Base-by-base conservation (phyloP, 1,140 invertebrate genomes). In the Scaptomyza graminum region DNA sequence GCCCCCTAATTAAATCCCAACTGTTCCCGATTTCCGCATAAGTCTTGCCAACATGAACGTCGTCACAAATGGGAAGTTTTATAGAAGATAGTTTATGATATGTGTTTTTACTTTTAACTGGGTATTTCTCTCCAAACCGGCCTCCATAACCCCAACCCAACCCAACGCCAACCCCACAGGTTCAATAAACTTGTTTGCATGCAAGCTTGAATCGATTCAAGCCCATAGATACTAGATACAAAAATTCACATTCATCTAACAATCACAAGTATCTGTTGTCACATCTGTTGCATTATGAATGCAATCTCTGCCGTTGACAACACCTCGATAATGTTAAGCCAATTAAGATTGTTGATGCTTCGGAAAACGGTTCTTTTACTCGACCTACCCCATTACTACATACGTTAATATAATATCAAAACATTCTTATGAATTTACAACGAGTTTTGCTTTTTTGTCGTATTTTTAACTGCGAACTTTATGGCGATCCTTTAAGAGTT, bases 181-280 rank as follows among this genome's bases (percentile, higher is more conserved):
- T 84, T 81, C 81, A 85, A 77, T 84, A 84, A 84, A 84, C 81
- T 84, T 76, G 77, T 84, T 84, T 50, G n/a, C 79, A 46, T 55
- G 66, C 43, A 22, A 39, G 63, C 69, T 13, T 59, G 5, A 43
- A 41, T n/a, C 47, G 13, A 44, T 41, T 16, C 47, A 39, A 41
- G 13, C 61, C 4, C 68, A 31, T 13, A 44, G 7, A 7, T 25
- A 34, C 44, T n/a, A n/a, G n/a, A 16, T 8, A 52, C 12, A 47
- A 16, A 39, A 22, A 22, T 22, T 22, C 18, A 22, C 18, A 13
- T 11, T 28, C 47, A 9, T 55, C 37, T 15, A 28, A 39, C 43
- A 54, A 22, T 44, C 65, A 59, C 34, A 66, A 18, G n/a, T n/a
- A n/a, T n/a, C n/a, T n/a, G n/a, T 6, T 41, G n/a, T 11, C 41